These are phyloP conservation scores for Coenonympha arcania DNA, from an alignment of 2,888 invertebrate species.

Conservation along the genomic window DNA sequence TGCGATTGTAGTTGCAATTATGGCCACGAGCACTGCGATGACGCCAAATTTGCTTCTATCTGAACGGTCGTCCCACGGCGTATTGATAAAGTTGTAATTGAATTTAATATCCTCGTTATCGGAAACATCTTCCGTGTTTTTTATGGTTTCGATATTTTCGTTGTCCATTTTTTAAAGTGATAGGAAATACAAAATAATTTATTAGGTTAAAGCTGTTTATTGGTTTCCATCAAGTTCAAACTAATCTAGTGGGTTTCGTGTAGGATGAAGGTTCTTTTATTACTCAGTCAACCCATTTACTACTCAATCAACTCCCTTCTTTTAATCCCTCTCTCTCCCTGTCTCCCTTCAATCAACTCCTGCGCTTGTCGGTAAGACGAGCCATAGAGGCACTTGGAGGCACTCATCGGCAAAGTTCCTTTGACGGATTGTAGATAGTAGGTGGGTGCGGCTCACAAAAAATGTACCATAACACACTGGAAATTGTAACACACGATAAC, in stretches of 20 bases:
- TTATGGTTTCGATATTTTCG: constrained; percentile 37
- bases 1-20: constrained; percentile 44
- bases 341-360: too few relatives aligned
- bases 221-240: neutral
- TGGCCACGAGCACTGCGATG: constrained; percentile 42
- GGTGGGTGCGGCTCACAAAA: too few relatives aligned
- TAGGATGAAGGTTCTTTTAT: neutral
- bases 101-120: constrained; percentile 40
- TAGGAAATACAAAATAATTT: neutral
- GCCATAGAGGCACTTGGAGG: too few relatives aligned
- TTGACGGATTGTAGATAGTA: too few relatives aligned
- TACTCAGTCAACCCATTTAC: neutral
- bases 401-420: too few relatives aligned
- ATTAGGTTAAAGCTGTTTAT: neutral
- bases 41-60: constrained; percentile 51
- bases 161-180: constrained; percentile 32
- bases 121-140: constrained; percentile 34
- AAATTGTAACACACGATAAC: too few relatives aligned
- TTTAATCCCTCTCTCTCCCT: too few relatives aligned
- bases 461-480: too few relatives aligned
- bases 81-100: constrained; percentile 50
- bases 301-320: too few relatives aligned
- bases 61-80: constrained; percentile 59
- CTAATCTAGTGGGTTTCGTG: neutral
- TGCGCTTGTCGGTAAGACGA: too few relatives aligned